A percentile compares a stretch with the other conserved stretches of the same genome.
These are phyloP conservation scores for Apus apus DNA, from an alignment of 2,113 vertebrate species.

Conservation along the genomic window DNA sequence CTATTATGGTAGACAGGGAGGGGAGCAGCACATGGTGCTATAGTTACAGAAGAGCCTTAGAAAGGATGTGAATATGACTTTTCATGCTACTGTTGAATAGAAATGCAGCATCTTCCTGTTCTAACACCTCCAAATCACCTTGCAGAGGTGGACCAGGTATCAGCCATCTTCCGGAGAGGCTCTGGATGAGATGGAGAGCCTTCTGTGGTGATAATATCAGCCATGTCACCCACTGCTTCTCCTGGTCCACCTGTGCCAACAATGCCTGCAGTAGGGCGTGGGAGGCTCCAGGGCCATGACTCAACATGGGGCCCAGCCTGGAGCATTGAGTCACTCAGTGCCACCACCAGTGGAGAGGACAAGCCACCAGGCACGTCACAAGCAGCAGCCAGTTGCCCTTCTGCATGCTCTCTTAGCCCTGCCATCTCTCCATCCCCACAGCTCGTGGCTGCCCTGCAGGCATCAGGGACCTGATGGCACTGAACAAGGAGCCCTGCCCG, in stretches of 20 bases:
- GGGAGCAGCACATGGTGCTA: background rate
- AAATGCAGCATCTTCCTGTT: background rate
- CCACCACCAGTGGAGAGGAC: accelerated
- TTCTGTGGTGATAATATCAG: background rate
- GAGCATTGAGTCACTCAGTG: background rate
- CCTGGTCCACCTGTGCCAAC: accelerated
- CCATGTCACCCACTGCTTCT: accelerated
- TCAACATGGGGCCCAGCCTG: background rate
- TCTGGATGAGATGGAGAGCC: background rate
- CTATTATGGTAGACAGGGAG: background rate
- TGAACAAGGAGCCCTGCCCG: accelerated
- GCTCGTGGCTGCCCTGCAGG: accelerated
- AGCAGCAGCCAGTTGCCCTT: accelerated
- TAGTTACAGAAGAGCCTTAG: background rate
- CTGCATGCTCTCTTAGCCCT: accelerated
- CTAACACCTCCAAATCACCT: background rate
- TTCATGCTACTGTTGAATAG: background rate
- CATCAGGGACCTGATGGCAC: accelerated
- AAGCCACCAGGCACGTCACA: background rate
- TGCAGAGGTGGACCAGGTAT: background rate
- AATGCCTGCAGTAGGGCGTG: accelerated
- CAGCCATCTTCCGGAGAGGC: background rate
- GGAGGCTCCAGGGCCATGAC: background rate
- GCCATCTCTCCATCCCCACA: accelerated
- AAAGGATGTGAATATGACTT: background rate